Conservation (phyloP, 2,113 vertebrate species). For the Centropristis striata region DNA sequence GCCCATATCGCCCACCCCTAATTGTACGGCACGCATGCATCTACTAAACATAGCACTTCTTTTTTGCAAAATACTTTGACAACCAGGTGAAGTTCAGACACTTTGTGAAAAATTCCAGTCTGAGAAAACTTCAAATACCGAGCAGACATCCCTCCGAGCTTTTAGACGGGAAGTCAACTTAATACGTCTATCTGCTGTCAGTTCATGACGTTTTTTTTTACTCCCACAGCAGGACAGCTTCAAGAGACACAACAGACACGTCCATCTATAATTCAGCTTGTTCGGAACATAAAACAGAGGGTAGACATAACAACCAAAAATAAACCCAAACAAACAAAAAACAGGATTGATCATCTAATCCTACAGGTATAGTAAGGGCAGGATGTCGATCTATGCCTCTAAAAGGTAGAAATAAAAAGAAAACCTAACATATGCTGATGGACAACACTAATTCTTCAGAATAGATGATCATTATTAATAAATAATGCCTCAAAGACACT, state of each 20-base stretch:
- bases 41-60: background rate
- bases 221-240: constrained; percentile 10
- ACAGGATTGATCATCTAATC: background rate
- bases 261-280: constrained; percentile 56
- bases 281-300: constrained; percentile 5
- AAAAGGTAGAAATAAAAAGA: background rate
- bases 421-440: background rate
- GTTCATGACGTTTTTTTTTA: constrained; percentile 19
- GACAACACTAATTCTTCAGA: background rate
- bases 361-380: background rate
- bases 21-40: background rate
- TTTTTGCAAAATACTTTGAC: constrained; percentile 9
- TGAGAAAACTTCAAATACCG: constrained; percentile 41
- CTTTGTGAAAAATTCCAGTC: constrained; percentile 16
- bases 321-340: background rate
- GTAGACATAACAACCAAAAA: constrained; percentile 3
- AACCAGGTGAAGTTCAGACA: constrained; percentile 29
- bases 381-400: background rate
- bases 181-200: constrained; percentile 54
- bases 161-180: constrained; percentile 33
- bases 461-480: background rate
- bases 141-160: constrained; percentile 26
- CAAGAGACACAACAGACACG: constrained; percentile 16
- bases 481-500: background rate
- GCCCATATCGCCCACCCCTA: too few relatives aligned